Percentiles rank a stretch among this genome's conserved stretches.
phyloP scores from a whole-genome alignment of 2,113 vertebrate genomes.

The Saguinus midas region DNA sequence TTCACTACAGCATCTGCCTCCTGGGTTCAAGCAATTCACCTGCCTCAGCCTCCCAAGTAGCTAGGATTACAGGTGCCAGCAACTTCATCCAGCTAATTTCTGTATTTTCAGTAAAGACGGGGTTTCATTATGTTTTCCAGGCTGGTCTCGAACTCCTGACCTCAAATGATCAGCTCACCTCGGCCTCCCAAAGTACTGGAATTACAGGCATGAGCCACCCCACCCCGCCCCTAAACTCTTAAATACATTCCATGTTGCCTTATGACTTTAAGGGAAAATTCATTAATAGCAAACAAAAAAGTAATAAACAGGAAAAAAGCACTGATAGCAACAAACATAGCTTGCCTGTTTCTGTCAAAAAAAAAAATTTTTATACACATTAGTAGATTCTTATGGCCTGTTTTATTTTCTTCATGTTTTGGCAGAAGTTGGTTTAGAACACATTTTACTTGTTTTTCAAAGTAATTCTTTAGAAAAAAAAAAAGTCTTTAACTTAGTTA shows the following conservation, averaged over 20 bases:
- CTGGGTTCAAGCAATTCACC: too few species aligned
- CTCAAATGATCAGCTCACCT: too few species aligned
- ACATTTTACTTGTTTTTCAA: neutral
- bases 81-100: too few species aligned
- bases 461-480: neutral
- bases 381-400: neutral
- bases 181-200: too few species aligned
- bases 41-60: too few species aligned
- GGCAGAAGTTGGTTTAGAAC: neutral
- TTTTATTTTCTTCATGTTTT: neutral
- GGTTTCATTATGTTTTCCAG: too few species aligned
- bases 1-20: too few species aligned
- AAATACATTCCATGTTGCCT: neutral
- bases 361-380: neutral
- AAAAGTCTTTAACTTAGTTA: neutral
- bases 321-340: conserved; percentile 1
- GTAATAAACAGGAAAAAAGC: neutral
- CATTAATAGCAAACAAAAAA: neutral
- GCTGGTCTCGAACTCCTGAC: too few species aligned
- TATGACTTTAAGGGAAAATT: neutral
- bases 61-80: too few species aligned
- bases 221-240: neutral
- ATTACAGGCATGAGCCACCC: too few species aligned
- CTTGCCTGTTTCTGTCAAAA: neutral
- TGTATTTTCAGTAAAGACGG: too few species aligned